These are phyloP conservation scores for Pseudomyrmex gracilis DNA, from an alignment of 1,140 invertebrate species.

Conservation along the genomic window DNA sequence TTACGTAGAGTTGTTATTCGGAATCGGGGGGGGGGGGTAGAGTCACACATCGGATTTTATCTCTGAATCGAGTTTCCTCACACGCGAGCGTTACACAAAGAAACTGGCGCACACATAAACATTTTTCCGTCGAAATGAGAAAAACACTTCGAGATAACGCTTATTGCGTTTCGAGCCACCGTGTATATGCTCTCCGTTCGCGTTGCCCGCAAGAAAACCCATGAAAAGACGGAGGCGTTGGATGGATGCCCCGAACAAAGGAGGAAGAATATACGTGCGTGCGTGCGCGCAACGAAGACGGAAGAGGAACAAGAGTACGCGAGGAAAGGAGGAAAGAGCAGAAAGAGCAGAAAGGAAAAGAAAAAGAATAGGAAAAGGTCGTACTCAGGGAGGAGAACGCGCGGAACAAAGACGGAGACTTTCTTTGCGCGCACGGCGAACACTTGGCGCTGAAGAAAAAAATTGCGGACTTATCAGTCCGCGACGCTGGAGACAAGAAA, in stretches of 20 bases:
- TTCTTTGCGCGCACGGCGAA: slow-evolving; percentile 26
- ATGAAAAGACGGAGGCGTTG: slow-evolving; percentile 35
- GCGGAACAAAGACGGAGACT: slow-evolving; percentile 29
- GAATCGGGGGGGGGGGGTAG: too few species aligned
- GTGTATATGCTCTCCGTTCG: slow-evolving; percentile 12
- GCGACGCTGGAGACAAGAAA: not conserved
- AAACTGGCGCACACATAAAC: too few species aligned
- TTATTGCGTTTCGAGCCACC: slow-evolving; percentile 26
- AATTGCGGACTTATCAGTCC: slow-evolving; percentile 32
- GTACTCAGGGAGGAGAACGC: not conserved
- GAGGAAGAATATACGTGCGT: slow-evolving; percentile 8
- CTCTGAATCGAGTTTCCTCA: too few species aligned
- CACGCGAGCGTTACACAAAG: too few species aligned
- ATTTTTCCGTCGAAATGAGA: not conserved
- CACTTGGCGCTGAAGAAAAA: slow-evolving; percentile 48
- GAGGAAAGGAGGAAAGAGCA: slow-evolving; percentile 20
- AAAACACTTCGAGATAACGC: not conserved
- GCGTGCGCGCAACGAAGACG: not conserved
- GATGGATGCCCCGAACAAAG: slow-evolving; percentile 9
- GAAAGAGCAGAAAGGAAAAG: slow-evolving; percentile 10
- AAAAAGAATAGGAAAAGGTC: slow-evolving; percentile 23
- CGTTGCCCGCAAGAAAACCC: slow-evolving; percentile 32
- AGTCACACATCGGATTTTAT: too few species aligned
- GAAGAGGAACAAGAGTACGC: not conserved
- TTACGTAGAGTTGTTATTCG: too few species aligned